A percentile compares a stretch with the other conserved stretches of the same genome.
Evolutionary conservation across 2,888 invertebrate species (phyloP).

Genomic region (Apamea crenata): DNA sequence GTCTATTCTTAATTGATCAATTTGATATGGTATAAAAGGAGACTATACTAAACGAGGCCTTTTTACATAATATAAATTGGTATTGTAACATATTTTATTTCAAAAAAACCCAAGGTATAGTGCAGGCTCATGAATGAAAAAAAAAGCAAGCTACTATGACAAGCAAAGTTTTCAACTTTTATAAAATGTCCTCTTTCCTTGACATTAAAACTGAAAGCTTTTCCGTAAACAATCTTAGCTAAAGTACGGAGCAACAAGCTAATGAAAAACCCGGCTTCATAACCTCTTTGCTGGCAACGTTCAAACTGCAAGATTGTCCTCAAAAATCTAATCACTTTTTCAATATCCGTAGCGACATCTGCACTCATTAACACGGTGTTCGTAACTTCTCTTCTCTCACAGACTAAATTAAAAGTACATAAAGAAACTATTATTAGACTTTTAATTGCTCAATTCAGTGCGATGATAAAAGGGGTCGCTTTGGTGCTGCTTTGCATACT

Average conservation of each 20-base stretch:
- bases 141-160: not conserved
- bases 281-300: not conserved
- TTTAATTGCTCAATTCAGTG: conserved; percentile 66
- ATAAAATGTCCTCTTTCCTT: conserved; percentile 10
- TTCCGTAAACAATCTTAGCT: conserved; percentile 26
- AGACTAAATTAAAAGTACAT: conserved; percentile 61
- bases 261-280: conserved; percentile 24
- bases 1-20: conserved; percentile 53
- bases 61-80: not conserved
- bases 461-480: conserved; percentile 61
- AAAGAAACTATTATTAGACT: conserved; percentile 64
- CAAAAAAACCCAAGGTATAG: not conserved
- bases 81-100: not conserved
- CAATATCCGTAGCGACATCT: conserved; percentile 38
- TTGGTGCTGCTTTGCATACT: conserved; percentile 68
- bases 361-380: conserved; percentile 43
- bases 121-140: not conserved
- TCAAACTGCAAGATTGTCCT: conserved; percentile 11
- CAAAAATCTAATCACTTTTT: conserved; percentile 53
- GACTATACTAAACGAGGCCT: conserved; percentile 11
- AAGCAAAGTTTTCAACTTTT: conserved; percentile 17
- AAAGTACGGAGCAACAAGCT: conserved; percentile 45
- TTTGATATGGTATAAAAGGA: conserved; percentile 28
- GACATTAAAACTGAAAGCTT: conserved; percentile 34
- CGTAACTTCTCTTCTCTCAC: conserved; percentile 33